Base-by-base conservation (phyloP, 2,888 invertebrate genomes). In the Pachymerium ferrugineum region DNA sequence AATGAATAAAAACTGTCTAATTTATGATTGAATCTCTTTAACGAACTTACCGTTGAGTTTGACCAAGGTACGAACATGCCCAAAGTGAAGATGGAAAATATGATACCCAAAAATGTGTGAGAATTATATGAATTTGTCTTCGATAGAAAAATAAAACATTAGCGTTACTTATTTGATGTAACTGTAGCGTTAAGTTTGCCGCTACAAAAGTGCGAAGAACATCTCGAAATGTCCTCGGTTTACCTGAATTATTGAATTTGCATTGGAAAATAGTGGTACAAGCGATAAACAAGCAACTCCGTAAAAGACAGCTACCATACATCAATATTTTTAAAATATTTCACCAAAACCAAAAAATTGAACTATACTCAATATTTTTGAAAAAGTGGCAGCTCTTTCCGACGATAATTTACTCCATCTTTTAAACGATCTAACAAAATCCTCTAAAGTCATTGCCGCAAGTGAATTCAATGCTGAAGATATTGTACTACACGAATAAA, bases 41-140 rank as follows among this genome's bases (percentile, higher is more conserved):
- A n/a, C n/a, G n/a, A n/a, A n/a, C 80, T 79, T 83, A 90, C 90
- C 84, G 89, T 91, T 19, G 89, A 85, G 80, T 94, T 94, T 2
- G 93, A 90, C 88, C 89, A 91, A 0, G 94, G 94, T 78, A 93
- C 89, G 78, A 91, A 89, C 88, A 95, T 93, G 74, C 95, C 95
- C 25, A 95, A 84, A 0, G 91, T 88, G 81, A 95, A 95, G 2
- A 94, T 85, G 0, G 94, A 94, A 25, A 47, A 47, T 22, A 12
- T 47, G 16, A 47, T 47, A 2, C 47, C 47, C 14, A 16, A 22
- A 19, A 47, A 47, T 10, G 47, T 19, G 47, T 47, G 47, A 22
- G 47, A 12, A 47, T 47, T 47, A 16, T 47, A 47, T 2, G n/a
- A 47, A 47, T 47, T 47, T 16, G 19, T 19, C 47, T 47, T 10